Conservation (phyloP, 2,888 invertebrate genomes). For the Amblyteles armatorius region DNA sequence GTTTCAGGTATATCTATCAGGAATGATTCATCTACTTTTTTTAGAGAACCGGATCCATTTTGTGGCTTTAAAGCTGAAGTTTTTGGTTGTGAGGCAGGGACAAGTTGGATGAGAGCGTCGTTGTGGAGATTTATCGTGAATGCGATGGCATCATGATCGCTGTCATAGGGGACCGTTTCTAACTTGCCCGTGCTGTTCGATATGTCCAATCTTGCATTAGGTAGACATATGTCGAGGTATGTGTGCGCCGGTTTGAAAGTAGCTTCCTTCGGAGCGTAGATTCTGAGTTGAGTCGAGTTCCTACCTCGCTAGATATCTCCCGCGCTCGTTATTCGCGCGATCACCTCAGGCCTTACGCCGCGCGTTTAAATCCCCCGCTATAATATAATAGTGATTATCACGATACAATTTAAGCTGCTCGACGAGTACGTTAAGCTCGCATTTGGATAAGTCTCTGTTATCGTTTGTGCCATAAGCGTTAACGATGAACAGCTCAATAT, state of each 20-base stretch:
- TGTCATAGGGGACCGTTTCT: conserved; percentile 22
- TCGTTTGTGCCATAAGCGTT: conserved; percentile 33
- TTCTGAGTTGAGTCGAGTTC: neutral
- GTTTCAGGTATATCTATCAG: neutral
- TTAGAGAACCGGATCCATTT: neutral
- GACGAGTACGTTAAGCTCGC: conserved; percentile 21
- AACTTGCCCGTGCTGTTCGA: neutral
- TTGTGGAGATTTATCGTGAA: neutral
- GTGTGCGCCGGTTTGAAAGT: conserved; percentile 32
- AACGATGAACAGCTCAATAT: neutral
- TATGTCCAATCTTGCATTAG: conserved; percentile 15
- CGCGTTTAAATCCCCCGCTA: conserved; percentile 43
- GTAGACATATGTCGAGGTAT: conserved; percentile 22
- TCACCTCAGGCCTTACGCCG: conserved; percentile 20
- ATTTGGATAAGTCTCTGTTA: neutral
- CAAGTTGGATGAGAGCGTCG: neutral
- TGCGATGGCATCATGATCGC: conserved; percentile 32
- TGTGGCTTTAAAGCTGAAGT: no score
- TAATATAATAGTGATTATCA: conserved; percentile 19
- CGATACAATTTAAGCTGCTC: neutral
- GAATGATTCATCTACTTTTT: neutral
- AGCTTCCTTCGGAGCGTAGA: neutral
- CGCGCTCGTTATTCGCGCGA: conserved; percentile 12
- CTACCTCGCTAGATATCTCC: conserved; percentile 19
- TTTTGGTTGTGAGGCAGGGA: neutral